Evolutionary conservation across 2,113 vertebrate species (phyloP).

Genomic region (Aegithalos caudatus): DNA sequence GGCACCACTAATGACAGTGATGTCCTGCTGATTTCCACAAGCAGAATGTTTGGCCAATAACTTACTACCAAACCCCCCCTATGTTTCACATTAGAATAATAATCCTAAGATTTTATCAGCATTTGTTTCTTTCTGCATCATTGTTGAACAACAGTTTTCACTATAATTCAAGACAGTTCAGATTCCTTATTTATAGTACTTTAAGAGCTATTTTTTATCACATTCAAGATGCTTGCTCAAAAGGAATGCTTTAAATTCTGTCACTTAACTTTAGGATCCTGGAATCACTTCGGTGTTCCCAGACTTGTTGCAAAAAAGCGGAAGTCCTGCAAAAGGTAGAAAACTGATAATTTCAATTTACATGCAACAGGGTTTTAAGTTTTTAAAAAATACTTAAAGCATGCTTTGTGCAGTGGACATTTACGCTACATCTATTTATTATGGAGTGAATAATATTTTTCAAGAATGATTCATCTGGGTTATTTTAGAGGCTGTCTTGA

Average conservation of each 20-base stretch:
- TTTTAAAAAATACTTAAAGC: background rate
- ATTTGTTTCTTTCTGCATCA: background rate
- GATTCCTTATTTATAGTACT: background rate
- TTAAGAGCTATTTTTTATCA: background rate
- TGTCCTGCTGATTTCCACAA: background rate
- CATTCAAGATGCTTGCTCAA: background rate
- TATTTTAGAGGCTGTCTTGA: constrained; percentile 42
- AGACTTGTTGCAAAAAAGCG: background rate
- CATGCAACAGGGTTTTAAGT: background rate
- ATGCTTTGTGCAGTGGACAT: background rate
- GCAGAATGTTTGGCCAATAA: background rate
- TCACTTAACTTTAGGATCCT: background rate
- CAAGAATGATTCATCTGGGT: constrained; percentile 50
- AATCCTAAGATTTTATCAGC: background rate
- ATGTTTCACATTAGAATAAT: background rate
- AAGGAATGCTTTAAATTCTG: background rate
- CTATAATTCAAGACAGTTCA: background rate
- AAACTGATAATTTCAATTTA: background rate
- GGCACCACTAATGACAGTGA: background rate
- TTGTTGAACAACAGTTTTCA: background rate
- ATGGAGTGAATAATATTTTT: constrained; percentile 10
- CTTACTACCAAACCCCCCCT: background rate
- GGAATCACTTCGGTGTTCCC: background rate
- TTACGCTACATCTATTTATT: constrained; percentile 17
- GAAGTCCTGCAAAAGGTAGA: background rate